Base-by-base conservation (phyloP, 2,888 invertebrate genomes). In the Caenorhabditis imperialis region DNA sequence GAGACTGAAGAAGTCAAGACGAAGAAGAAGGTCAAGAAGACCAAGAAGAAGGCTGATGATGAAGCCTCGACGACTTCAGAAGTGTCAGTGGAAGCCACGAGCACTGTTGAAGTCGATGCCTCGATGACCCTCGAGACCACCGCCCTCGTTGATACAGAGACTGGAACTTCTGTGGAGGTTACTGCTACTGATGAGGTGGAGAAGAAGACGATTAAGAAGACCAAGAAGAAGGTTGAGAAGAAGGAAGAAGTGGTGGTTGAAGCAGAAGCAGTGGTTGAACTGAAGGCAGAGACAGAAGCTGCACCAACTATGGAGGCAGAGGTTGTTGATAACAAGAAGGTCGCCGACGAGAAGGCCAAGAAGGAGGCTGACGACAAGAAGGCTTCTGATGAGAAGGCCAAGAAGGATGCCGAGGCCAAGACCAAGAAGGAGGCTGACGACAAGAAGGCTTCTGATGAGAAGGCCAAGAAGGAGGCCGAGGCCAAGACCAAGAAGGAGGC, bases 351-450 rank as follows among this genome's bases (percentile, higher is more conserved):
- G n/a, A n/a, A n/a, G n/a, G n/a, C 10, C 18, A 35, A 57, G 4
- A 45, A 58, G 33, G 33, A 67, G 30, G 35, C 18, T 2, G 47
- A 20, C 14, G 51, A 44, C 30, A 47, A 75, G 65, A 57, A 61
- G 37, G 45, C 40, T 16, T 22, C 48, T 37, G 67, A 33, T 2
- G 50, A 6, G 1, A 45, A 54, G n/a, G 22, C 27, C 47, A 57
- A 51, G 55, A 62, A 62, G 47, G 55, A 23, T 0, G 38, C 48
- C 23, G 61, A 54, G 1, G 67, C 16, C 18, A 51, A 67, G 44
- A 25, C 53, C 37, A 60, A 57, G 63, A 44, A 61, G 47, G 51
- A 42, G 4, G 55, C 57, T n/a, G 74, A 75, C 3, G 53, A 53
- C 8, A 50, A 37, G 51, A 42, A 61, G 45, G 54, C 22, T 6